Evolutionary conservation across 2,888 invertebrate genomes (phyloP).

Genomic region (Drosophila fulvimacula): DNA sequence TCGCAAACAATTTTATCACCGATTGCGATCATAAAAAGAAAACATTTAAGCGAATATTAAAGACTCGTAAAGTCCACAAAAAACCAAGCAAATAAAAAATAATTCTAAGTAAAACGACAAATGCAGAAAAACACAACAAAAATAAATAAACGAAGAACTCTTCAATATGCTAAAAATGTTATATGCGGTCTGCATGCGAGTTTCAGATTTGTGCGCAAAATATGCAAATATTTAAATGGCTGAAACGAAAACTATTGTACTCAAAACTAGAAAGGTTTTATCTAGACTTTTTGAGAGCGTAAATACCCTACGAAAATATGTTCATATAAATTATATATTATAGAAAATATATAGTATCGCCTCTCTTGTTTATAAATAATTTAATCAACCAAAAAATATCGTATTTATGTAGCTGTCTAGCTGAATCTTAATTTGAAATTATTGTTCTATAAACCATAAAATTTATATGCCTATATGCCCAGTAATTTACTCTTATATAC

Average conservation of each 20-base stretch:
- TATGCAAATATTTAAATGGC: conserved; percentile 60
- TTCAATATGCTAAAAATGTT: conserved; percentile 26
- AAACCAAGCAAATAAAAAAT: conserved; percentile 1
- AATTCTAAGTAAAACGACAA: conserved; percentile 24
- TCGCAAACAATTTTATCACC: conserved; percentile 27
- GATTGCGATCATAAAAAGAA: conserved; percentile 34
- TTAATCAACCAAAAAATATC: background rate
- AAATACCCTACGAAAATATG: background rate
- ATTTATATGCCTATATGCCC: background rate
- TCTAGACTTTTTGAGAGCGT: background rate
- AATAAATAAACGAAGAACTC: conserved; percentile 13
- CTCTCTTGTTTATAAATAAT: background rate
- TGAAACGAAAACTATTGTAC: conserved; percentile 30
- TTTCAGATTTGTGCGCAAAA: conserved; percentile 53
- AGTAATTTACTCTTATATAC: background rate
- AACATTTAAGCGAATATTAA: conserved; percentile 24
- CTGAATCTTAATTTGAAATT: background rate
- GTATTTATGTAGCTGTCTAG: too few relatives aligned
- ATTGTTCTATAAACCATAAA: background rate
- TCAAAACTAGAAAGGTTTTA: conserved; percentile 8
- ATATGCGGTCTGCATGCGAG: conserved; percentile 61
- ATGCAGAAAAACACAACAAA: conserved; percentile 20
- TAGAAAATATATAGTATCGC: too few relatives aligned
- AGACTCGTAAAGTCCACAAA: conserved; percentile 18
- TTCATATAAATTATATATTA: background rate